Conservation (phyloP, 53 echinoderm and acorn worm species). For the Glandiceps talaboti region DNA sequence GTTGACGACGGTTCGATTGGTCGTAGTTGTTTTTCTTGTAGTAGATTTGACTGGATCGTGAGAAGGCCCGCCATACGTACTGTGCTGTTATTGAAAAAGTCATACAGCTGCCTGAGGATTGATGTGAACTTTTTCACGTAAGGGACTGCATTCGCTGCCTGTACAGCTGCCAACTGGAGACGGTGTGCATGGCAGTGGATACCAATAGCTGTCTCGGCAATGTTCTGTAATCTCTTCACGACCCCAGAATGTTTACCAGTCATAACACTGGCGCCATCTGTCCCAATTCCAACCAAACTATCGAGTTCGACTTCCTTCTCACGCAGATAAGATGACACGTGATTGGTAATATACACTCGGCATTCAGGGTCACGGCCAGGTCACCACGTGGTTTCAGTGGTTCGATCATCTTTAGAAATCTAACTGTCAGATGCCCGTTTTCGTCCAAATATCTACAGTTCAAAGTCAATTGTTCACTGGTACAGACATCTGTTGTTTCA, state of each 20-base stretch:
- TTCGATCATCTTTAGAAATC: slow-evolving; percentile 28
- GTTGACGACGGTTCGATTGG: slow-evolving; percentile 30
- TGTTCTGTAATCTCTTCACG: slow-evolving; percentile 28
- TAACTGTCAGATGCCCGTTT: slow-evolving; percentile 16
- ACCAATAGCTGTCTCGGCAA: slow-evolving; percentile 31
- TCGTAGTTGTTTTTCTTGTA: slow-evolving; percentile 3
- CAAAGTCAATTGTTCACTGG: slow-evolving; percentile 19
- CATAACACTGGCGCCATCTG: slow-evolving; percentile 41
- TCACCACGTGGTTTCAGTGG: slow-evolving; percentile 20
- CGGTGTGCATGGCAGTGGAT: slow-evolving; percentile 39
- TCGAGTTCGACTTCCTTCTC: slow-evolving; percentile 24
- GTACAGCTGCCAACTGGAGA: slow-evolving; percentile 35
- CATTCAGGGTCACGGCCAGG: slow-evolving; percentile 24
- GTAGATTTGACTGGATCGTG: slow-evolving; percentile 9
- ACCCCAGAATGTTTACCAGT: slow-evolving; percentile 29
- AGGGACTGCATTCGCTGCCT: slow-evolving; percentile 32
- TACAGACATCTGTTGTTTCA: slow-evolving; percentile 28
- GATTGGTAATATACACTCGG: slow-evolving; percentile 40
- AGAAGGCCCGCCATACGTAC: slow-evolving; percentile 28
- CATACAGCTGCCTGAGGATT: slow-evolving; percentile 34
- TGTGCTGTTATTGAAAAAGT: slow-evolving; percentile 39
- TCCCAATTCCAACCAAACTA: slow-evolving; percentile 33
- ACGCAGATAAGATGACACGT: slow-evolving; percentile 24
- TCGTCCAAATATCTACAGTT: slow-evolving; percentile 17
- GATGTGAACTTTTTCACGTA: slow-evolving; percentile 25